Conservation (phyloP, 2,113 vertebrate genomes). For the Daboia siamensis region DNA sequence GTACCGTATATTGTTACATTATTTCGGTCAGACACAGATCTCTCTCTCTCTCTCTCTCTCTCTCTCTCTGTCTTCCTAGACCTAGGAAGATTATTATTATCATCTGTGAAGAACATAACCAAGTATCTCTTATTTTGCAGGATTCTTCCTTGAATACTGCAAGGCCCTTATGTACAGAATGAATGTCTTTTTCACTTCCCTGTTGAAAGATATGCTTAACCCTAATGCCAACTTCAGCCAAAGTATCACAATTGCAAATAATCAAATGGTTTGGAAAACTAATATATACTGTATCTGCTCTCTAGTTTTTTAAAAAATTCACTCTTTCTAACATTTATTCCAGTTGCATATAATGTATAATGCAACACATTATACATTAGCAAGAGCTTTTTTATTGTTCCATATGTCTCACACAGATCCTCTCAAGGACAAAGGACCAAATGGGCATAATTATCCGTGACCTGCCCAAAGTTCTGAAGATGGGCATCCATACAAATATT, state of each 20-base stretch:
- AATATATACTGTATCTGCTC: not conserved
- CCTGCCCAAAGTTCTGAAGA: too few species aligned
- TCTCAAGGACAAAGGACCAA: not conserved
- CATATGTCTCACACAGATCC: not conserved
- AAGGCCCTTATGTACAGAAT: not conserved
- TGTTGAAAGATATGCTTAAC: not conserved
- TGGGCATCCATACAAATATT: not conserved
- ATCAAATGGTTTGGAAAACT: not conserved
- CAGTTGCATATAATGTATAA: too few species aligned
- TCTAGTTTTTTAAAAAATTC: not conserved
- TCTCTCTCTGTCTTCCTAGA: not conserved
- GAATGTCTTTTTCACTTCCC: not conserved
- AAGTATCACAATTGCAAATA: not conserved
- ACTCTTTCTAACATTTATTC: not conserved
- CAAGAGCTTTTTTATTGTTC: not conserved
- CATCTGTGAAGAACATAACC: not conserved
- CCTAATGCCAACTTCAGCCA: not conserved
- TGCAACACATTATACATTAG: not conserved
- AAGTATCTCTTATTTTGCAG: not conserved
- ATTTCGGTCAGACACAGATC: not conserved
- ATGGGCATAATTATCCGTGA: too few species aligned
- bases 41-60: not conserved
- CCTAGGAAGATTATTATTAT: not conserved
- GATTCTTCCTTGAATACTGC: not conserved
- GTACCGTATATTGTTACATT: not conserved